Base-by-base conservation (phyloP, 23 tunicate genomes). In the Ascidia mentula region DNA sequence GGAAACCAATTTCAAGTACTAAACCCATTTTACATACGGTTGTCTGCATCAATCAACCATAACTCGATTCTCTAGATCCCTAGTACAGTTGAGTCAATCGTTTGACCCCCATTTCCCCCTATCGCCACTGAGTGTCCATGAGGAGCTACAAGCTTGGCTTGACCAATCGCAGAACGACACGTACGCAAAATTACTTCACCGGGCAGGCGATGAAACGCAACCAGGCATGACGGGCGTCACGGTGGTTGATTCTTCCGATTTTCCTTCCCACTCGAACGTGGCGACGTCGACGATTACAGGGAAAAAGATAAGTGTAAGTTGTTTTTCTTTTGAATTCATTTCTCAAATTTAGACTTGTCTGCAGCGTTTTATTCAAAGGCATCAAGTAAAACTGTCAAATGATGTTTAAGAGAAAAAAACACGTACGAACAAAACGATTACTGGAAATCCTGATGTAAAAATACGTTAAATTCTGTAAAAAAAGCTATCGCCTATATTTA, bases 211-310 rank as follows among this genome's bases (percentile, higher is more conserved):
- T 12, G 90, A 86, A 60, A n/a, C 74, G 34, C 34, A 61, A 17
- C 6, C 36, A 15, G 75, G 85, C 77, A 70, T 87, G 91, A 46
- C 0, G 18, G 82, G 82, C 15, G 35, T 33, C 38, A 75, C 82
- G 0, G 65, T 92, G 24, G 89, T 72, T 7, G 73, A 80, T 59
- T 91, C 83, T 18, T 92, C 97, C 0, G 72, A 77, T 42, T 80
- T 87, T 24, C 97, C 97, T 0, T 86, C 97, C 8, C 97, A 92
- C 65, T 86, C 97, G 0, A 88, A 87, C 32, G 69, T 37, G 7
- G 78, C 82, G n/a, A 60, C 79, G 35, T 92, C 97, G 13, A 82
- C 97, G 8, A 76, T 92, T 6, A 75, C 97, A 33, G 79, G 78
- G 39, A 82, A 31, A 59, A 78, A 79, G 46, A 92, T 92, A 26